Conservation (phyloP, 2,888 invertebrate genomes). For the Dichetophora obliterata region DNA sequence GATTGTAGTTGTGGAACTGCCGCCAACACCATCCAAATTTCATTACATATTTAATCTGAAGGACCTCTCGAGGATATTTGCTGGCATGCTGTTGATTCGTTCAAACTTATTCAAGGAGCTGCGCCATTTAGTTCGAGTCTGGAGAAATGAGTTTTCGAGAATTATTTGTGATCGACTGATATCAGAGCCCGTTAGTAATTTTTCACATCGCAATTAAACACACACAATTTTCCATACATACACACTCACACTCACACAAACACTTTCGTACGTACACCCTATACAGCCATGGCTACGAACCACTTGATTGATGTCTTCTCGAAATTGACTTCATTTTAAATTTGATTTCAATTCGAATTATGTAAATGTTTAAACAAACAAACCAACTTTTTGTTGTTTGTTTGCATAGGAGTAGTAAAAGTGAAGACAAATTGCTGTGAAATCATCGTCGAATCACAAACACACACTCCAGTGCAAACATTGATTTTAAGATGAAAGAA, state of each 20-base stretch:
- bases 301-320: slow-evolving; percentile 47
- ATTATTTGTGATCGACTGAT: slow-evolving; percentile 91
- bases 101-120: slow-evolving; percentile 78
- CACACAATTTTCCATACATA: too few relatives aligned
- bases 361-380: slow-evolving; percentile 49
- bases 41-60: slow-evolving; percentile 95
- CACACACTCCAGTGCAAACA: not conserved
- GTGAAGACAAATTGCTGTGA: slow-evolving; percentile 35
- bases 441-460: not conserved
- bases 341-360: slow-evolving; percentile 49
- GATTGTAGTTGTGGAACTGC: slow-evolving; percentile 81
- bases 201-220: not conserved
- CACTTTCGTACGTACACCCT: not conserved
- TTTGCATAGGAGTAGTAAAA: slow-evolving; percentile 23
- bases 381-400: slow-evolving; percentile 9
- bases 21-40: slow-evolving; percentile 93
- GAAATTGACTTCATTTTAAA: slow-evolving; percentile 50
- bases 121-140: slow-evolving; percentile 83
- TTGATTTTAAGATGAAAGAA: too few relatives aligned
- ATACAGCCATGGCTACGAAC: not conserved
- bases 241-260: not conserved
- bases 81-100: slow-evolving; percentile 83
- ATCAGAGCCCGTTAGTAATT: slow-evolving; percentile 71
- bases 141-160: slow-evolving; percentile 91
- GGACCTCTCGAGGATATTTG: slow-evolving; percentile 87